phyloP scores from a whole-genome alignment of 1,140 invertebrate species.

The Cherax destructor region DNA sequence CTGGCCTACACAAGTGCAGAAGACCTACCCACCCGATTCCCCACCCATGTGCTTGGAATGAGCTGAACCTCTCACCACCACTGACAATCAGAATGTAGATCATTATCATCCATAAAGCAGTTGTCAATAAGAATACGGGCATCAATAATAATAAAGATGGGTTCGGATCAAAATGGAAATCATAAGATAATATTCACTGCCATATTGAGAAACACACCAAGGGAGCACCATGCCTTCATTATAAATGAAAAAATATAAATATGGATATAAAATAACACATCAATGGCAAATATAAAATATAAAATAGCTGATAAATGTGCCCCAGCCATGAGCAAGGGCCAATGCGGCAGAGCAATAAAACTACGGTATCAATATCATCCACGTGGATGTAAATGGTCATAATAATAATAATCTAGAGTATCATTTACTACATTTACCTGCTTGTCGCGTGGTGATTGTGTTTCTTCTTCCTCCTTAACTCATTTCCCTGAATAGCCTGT shows the following conservation, averaged over 20 bases:
- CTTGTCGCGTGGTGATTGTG: slow-evolving; percentile 69
- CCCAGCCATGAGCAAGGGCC: slow-evolving; percentile 31
- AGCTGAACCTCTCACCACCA: slow-evolving; percentile 69
- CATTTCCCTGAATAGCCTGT: slow-evolving; percentile 68
- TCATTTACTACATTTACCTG: slow-evolving; percentile 70
- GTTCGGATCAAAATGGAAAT: slow-evolving; percentile 5
- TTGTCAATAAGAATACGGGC: slow-evolving; percentile 10
- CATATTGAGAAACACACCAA: slow-evolving; percentile 22
- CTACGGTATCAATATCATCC: slow-evolving; percentile 39
- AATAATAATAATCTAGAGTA: slow-evolving; percentile 59
- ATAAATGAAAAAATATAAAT: slow-evolving; percentile 31
- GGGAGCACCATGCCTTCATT: slow-evolving; percentile 43
- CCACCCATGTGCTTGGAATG: slow-evolving; percentile 64
- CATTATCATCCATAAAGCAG: background rate
- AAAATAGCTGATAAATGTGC: slow-evolving; percentile 12
- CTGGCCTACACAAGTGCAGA: slow-evolving; percentile 22
- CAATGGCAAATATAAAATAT: slow-evolving; percentile 16
- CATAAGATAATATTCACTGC: slow-evolving; percentile 26
- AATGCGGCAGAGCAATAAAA: slow-evolving; percentile 35
- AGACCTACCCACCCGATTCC: slow-evolving; percentile 34
- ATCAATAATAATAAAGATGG: background rate
- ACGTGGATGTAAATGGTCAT: slow-evolving; percentile 51
- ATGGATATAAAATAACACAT: slow-evolving; percentile 33
- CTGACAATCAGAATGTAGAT: slow-evolving; percentile 69
- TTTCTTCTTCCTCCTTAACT: slow-evolving; percentile 68